Evolutionary conservation across 1,140 invertebrate species (phyloP).

Genomic region (Drosophila pseudoobscura): DNA sequence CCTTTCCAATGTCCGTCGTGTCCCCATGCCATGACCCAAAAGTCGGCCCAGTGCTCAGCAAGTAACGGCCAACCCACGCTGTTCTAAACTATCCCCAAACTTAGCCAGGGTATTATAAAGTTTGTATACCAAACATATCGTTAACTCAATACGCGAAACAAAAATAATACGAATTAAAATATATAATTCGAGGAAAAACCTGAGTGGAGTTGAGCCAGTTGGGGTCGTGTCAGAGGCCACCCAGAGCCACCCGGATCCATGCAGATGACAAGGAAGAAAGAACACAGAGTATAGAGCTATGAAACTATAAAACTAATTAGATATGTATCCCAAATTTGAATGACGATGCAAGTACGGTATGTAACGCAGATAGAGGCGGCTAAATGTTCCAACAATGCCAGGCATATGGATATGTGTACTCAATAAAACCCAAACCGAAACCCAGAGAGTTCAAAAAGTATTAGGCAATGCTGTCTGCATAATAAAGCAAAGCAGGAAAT

Average conservation of each 20-base stretch:
- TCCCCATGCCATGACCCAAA: constrained; percentile 44
- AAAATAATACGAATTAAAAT: constrained; percentile 49
- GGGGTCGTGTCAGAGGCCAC: not conserved
- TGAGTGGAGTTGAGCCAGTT: not conserved
- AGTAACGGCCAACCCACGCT: constrained; percentile 38
- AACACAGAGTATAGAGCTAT: constrained; percentile 22
- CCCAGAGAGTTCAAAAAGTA: constrained; percentile 41
- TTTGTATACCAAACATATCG: constrained; percentile 80
- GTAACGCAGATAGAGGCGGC: constrained; percentile 7
- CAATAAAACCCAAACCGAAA: constrained; percentile 15
- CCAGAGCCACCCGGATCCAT: constrained; percentile 19
- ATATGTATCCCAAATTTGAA: constrained; percentile 56
- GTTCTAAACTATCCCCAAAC: constrained; percentile 53
- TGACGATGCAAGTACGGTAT: constrained; percentile 24
- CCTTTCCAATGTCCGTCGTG: constrained; percentile 16
- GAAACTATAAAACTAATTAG: constrained; percentile 49
- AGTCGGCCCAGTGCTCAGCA: not conserved
- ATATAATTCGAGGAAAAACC: constrained; percentile 34
- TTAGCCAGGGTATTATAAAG: constrained; percentile 75
- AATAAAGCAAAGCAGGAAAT: constrained; percentile 5
- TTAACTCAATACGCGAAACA: constrained; percentile 70
- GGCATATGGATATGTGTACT: constrained; percentile 4
- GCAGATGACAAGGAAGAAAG: constrained; percentile 17
- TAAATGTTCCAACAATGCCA: constrained; percentile 21
- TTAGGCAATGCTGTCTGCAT: constrained; percentile 27